These are phyloP conservation scores for Drosophila anomalata DNA, from an alignment of 2,888 invertebrate genomes.

Conservation along the genomic window DNA sequence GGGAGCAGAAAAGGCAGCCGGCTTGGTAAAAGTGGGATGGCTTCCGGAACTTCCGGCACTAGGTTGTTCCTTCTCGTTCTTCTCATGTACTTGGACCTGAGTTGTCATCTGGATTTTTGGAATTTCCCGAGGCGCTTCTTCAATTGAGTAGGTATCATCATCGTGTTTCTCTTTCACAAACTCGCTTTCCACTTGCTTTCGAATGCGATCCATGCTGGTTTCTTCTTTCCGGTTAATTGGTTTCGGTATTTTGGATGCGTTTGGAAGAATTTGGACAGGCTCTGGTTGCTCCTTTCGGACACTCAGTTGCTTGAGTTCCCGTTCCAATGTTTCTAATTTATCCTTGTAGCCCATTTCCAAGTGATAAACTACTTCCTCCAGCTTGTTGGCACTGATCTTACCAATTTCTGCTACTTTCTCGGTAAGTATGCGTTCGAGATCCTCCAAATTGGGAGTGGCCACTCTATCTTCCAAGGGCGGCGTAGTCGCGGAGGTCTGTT, in stretches of 20 bases:
- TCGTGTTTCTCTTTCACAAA: slow-evolving; percentile 56
- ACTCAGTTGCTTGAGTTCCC: slow-evolving; percentile 61
- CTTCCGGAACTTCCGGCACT: slow-evolving; percentile 52
- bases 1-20: not conserved
- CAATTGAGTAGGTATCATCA: slow-evolving; percentile 69
- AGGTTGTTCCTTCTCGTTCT: slow-evolving; percentile 30
- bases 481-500: slow-evolving; percentile 23
- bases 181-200: slow-evolving; percentile 60
- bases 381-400: slow-evolving; percentile 66
- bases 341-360: slow-evolving; percentile 75
- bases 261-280: not conserved
- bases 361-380: slow-evolving; percentile 72
- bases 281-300: slow-evolving; percentile 9
- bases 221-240: slow-evolving; percentile 43
- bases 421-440: slow-evolving; percentile 70
- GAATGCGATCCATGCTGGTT: slow-evolving; percentile 54
- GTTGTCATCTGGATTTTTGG: slow-evolving; percentile 13
- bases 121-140: slow-evolving; percentile 44
- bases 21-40: slow-evolving; percentile 56
- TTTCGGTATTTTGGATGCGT: slow-evolving; percentile 64
- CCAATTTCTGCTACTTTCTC: slow-evolving; percentile 78
- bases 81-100: slow-evolving; percentile 32
- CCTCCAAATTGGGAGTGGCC: slow-evolving; percentile 64
- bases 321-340: slow-evolving; percentile 71
- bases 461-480: slow-evolving; percentile 41